Conservation (phyloP, 2,888 invertebrate genomes). For the Athripsodes cinereus region DNA sequence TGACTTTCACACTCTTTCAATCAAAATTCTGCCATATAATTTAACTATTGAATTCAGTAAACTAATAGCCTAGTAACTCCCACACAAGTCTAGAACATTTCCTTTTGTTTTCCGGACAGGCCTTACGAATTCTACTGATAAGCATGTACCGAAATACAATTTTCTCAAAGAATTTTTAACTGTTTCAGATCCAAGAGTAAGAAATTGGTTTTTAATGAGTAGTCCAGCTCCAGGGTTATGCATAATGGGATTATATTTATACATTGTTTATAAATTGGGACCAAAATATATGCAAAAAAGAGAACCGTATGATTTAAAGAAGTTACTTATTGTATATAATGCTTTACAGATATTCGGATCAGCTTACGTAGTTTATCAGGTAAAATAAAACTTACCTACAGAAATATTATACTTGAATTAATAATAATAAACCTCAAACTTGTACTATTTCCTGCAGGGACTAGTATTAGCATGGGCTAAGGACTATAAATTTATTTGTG, state of each 20-base stretch:
- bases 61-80: too few species aligned
- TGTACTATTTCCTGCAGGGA: conserved; percentile 36
- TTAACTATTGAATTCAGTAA: too few species aligned
- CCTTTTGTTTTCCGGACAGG: too few species aligned
- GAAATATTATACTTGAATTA: too few species aligned
- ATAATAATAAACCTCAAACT: too few species aligned
- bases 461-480: conserved; percentile 51
- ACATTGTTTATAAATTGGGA: conserved; percentile 59
- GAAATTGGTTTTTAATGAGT: conserved; percentile 63
- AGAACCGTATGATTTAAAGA: conserved; percentile 57
- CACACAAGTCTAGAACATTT: too few species aligned
- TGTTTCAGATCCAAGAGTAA: conserved; percentile 54
- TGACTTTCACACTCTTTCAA: too few species aligned
- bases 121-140: too few species aligned
- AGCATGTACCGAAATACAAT: too few species aligned
- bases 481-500: conserved; percentile 62
- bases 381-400: conserved; percentile 31
- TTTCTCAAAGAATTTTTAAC: too few species aligned
- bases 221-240: conserved; percentile 60
- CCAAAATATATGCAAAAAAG: conserved; percentile 65
- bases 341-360: conserved; percentile 60
- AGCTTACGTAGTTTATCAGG: conserved; percentile 53
- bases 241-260: conserved; percentile 56
- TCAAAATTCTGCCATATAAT: too few species aligned
- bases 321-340: conserved; percentile 61